Evolutionary conservation across 2,113 vertebrate species (phyloP).

Genomic region (Corythaeola cristata): DNA sequence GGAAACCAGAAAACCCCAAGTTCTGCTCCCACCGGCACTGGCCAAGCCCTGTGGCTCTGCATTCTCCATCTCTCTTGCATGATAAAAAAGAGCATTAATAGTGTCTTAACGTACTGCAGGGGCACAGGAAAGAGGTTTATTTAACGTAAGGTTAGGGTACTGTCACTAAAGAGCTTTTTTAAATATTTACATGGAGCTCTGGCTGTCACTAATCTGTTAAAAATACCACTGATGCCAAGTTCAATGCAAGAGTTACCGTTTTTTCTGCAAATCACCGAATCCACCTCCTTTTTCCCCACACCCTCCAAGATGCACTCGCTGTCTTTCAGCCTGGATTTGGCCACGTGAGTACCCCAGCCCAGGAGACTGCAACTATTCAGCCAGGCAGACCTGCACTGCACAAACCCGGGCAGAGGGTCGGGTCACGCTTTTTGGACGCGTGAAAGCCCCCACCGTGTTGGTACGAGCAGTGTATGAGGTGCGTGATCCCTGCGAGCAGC

Average conservation of each 20-base stretch:
- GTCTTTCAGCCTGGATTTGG: not conserved
- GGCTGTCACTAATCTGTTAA: not conserved
- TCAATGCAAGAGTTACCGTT: not conserved
- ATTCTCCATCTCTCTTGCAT: rapidly evolving
- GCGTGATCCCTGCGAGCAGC: not conserved
- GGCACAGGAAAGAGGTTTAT: not conserved
- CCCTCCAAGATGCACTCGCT: not conserved
- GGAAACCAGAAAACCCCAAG: not conserved
- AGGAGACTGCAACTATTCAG: not conserved
- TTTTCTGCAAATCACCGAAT: not conserved
- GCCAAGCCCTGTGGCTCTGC: not conserved
- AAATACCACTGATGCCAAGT: not conserved
- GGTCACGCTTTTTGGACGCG: not conserved
- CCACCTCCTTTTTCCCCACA: not conserved
- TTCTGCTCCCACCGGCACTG: not conserved
- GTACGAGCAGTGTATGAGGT: rapidly evolving
- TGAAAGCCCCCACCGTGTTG: not conserved
- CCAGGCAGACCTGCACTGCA: not conserved
- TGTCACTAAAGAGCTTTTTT: not conserved
- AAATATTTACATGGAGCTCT: not conserved
- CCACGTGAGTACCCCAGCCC: not conserved
- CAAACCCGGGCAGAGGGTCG: not conserved
- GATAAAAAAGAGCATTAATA: not conserved
- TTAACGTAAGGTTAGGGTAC: not conserved
- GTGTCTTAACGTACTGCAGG: not conserved